Percentiles rank a stretch among this genome's conserved stretches.
phyloP scores from a whole-genome alignment of 2,888 invertebrate species.

The Sceliomorpha sp. region DNA sequence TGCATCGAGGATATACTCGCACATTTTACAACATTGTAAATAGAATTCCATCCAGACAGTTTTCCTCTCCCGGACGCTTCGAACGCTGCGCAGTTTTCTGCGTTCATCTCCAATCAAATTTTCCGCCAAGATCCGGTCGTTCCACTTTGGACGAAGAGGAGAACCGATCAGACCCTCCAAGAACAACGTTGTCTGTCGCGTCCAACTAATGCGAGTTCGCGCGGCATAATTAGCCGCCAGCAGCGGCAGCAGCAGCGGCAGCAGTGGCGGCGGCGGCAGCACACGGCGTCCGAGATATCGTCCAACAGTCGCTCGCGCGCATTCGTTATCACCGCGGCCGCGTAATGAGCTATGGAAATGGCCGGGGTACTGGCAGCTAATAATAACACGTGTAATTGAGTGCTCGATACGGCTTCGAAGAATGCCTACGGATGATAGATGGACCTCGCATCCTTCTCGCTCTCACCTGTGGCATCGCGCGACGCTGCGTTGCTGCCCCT shows the following conservation, averaged over 20 bases:
- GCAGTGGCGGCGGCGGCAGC: too few species aligned
- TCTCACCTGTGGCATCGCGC: conserved; percentile 30
- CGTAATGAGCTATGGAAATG: conserved; percentile 62
- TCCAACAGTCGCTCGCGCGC: conserved; percentile 57
- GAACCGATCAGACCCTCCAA: too few species aligned
- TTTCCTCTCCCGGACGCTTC: too few species aligned
- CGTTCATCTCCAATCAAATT: too few species aligned
- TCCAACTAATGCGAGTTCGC: conserved; percentile 40
- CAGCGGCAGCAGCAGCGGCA: too few species aligned
- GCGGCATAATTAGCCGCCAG: conserved; percentile 58
- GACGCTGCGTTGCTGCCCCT: too few species aligned
- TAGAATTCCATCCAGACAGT: too few species aligned
- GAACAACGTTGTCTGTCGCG: conserved; percentile 23
- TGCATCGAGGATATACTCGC: too few species aligned
- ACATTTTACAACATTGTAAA: too few species aligned
- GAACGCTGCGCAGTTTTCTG: too few species aligned
- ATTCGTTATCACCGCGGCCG: conserved; percentile 53
- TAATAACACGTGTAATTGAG: conserved; percentile 70
- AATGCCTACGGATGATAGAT: conserved; percentile 43
- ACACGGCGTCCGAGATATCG: conserved; percentile 64
- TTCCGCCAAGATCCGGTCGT: too few species aligned
- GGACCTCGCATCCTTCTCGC: conserved; percentile 21
- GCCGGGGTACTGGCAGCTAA: conserved; percentile 62
- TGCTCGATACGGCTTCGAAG: conserved; percentile 53
- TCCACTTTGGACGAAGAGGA: too few species aligned